Evolutionary conservation across 2,113 vertebrate genomes (phyloP).

Genomic region (Trematocara macrostoma): DNA sequence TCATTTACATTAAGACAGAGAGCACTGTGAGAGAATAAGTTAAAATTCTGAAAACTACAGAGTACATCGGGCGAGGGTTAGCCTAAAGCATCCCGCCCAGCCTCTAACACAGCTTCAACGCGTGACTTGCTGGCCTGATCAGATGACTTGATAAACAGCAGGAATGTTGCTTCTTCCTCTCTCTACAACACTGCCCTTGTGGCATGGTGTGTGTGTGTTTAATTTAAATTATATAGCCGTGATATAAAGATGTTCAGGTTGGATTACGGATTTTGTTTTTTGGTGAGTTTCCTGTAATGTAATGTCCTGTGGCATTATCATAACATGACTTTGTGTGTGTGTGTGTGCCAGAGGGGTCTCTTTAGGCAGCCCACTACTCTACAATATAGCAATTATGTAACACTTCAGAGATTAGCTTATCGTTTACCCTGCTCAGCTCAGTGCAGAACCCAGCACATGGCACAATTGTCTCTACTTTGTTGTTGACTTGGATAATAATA

Average conservation of each 20-base stretch:
- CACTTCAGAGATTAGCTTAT: conserved; percentile 19
- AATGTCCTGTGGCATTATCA: background rate
- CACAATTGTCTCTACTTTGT: background rate
- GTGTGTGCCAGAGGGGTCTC: conserved; percentile 2
- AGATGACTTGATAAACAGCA: conserved; percentile 68
- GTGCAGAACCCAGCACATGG: background rate
- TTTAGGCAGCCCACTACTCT: conserved; percentile 31
- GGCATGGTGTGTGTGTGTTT: background rate
- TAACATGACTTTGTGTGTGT: background rate
- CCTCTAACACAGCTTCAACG: conserved; percentile 18
- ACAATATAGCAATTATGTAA: conserved; percentile 40
- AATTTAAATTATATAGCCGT: background rate
- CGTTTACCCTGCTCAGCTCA: background rate
- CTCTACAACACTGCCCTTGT: conserved; percentile 19
- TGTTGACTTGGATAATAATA: conserved; percentile 6
- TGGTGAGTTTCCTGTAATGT: background rate
- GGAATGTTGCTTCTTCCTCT: conserved; percentile 57
- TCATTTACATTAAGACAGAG: background rate
- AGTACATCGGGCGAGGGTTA: background rate
- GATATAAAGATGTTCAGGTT: background rate
- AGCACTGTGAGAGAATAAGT: background rate
- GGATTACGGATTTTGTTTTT: background rate
- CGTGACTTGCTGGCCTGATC: conserved; percentile 63
- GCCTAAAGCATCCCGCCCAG: conserved; percentile 32
- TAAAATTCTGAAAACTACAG: background rate